A percentile compares a stretch with the other conserved stretches of the same genome.
These are phyloP conservation scores for Cheilosia soror DNA, from an alignment of 2,888 invertebrate species.

Conservation along the genomic window DNA sequence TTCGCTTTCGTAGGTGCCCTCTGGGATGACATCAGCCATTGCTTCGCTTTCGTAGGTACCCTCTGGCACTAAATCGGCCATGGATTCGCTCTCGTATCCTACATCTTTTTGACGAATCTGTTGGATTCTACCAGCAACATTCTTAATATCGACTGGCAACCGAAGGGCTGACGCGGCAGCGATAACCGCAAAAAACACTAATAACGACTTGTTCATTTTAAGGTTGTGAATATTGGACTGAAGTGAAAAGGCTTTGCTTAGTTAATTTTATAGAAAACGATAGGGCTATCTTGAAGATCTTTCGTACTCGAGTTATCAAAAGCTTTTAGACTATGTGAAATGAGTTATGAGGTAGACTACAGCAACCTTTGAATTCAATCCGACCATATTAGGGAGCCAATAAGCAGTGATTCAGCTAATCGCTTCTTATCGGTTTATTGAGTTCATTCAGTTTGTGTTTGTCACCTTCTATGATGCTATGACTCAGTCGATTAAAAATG, in stretches of 20 bases:
- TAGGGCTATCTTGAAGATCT: constrained; percentile 31
- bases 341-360: not conserved
- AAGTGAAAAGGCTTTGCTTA: constrained; percentile 1
- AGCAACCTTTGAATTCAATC: not conserved
- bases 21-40: constrained; percentile 9
- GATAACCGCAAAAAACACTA: constrained; percentile 52
- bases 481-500: not conserved
- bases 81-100: not conserved
- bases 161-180: constrained; percentile 45
- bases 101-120: not conserved
- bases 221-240: constrained; percentile 28
- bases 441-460: not conserved
- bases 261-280: constrained; percentile 50
- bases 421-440: not conserved
- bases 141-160: constrained; percentile 30
- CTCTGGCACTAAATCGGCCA: constrained; percentile 11
- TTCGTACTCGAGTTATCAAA: not conserved
- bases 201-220: constrained; percentile 50
- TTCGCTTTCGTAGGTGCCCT: not conserved
- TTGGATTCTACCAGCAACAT: not conserved
- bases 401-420: constrained; percentile 11
- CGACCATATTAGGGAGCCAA: not conserved
- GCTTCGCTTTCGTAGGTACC: constrained; percentile 4
- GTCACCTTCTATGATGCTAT: not conserved
- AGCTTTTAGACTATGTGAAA: not conserved